Evolutionary conservation across 2,888 invertebrate species (phyloP).

Genomic region (Volucella zonaria): DNA sequence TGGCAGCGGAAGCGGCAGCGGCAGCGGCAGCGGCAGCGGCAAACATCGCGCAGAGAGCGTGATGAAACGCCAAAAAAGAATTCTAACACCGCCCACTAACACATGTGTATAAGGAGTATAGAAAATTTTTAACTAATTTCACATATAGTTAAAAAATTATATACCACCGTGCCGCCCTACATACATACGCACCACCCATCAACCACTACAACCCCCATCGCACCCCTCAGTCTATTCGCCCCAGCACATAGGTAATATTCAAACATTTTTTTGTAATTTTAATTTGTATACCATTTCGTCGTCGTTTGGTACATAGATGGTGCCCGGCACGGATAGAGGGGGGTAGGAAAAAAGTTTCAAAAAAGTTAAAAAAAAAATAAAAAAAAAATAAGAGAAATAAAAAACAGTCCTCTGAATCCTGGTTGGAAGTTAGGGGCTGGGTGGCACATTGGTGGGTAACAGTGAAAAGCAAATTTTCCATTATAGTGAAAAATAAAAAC

Average conservation of each 20-base stretch:
- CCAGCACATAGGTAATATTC: slow-evolving; percentile 72
- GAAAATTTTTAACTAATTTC: slow-evolving; percentile 72
- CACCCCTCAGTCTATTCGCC: slow-evolving; percentile 28
- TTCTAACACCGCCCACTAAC: slow-evolving; percentile 83
- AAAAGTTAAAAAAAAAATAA: slow-evolving; percentile 30
- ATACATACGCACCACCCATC: slow-evolving; percentile 43
- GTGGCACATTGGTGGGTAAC: background rate
- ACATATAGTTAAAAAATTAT: slow-evolving; percentile 73
- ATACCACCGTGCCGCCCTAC: slow-evolving; percentile 62
- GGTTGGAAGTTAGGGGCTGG: slow-evolving; percentile 4
- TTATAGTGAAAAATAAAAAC: slow-evolving; percentile 73
- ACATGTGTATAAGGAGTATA: slow-evolving; percentile 69
- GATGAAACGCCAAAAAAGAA: slow-evolving; percentile 57
- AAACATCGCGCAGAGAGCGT: slow-evolving; percentile 42
- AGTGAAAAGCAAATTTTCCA: slow-evolving; percentile 66
- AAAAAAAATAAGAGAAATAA: slow-evolving; percentile 31
- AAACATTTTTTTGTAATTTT: slow-evolving; percentile 75
- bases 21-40: slow-evolving; percentile 45
- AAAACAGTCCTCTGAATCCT: slow-evolving; percentile 79
- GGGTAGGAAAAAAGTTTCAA: slow-evolving; percentile 41
- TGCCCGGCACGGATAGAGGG: slow-evolving; percentile 11
- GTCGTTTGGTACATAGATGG: slow-evolving; percentile 51
- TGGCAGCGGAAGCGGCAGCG: slow-evolving; percentile 49
- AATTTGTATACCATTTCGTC: slow-evolving; percentile 75
- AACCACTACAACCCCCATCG: slow-evolving; percentile 8